Conservation (phyloP, 2,113 vertebrate genomes). For the Leucoraja erinaceus region DNA sequence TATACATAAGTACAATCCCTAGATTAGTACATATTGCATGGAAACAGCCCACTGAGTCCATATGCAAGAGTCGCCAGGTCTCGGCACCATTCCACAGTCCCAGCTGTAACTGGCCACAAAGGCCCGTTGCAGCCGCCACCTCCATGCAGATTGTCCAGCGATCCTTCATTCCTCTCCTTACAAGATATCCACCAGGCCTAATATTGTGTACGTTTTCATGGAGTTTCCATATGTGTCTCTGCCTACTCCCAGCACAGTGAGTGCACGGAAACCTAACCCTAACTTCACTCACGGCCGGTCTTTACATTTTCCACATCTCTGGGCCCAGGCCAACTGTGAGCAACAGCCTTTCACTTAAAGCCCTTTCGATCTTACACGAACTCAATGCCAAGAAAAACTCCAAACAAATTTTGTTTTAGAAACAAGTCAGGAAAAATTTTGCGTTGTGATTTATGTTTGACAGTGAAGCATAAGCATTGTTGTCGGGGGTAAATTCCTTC, state of each 20-base stretch:
- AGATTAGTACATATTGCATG: too few relatives aligned
- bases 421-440: neutral
- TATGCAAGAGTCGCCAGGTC: too few relatives aligned
- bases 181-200: neutral
- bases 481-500: neutral
- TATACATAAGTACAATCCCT: too few relatives aligned
- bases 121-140: too few relatives aligned
- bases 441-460: neutral
- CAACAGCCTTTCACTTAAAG: neutral
- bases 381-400: neutral
- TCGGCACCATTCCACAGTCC: too few relatives aligned
- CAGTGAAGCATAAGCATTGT: neutral
- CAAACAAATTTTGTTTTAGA: conserved; percentile 4
- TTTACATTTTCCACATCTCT: neutral
- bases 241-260: neutral
- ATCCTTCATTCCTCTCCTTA: too few relatives aligned
- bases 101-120: too few relatives aligned
- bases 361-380: neutral
- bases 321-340: neutral
- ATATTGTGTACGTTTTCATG: neutral
- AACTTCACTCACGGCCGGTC: too few relatives aligned
- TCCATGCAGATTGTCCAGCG: too few relatives aligned
- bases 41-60: too few relatives aligned
- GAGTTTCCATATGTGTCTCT: neutral
- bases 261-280: too few relatives aligned